phyloP scores from a whole-genome alignment of 2,113 vertebrate species.

The Laticauda colubrina region DNA sequence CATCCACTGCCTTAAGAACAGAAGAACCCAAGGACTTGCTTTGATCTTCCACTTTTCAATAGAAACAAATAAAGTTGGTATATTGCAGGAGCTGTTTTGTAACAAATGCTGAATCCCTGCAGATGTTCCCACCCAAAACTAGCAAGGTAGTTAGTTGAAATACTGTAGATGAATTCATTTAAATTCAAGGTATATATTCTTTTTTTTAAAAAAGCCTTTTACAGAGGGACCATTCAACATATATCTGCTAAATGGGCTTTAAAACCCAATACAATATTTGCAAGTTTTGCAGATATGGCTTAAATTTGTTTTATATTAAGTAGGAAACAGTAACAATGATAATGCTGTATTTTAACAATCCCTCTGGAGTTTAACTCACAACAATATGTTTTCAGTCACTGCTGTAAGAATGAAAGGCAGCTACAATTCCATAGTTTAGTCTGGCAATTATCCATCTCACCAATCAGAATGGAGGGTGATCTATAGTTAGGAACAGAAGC shows the following conservation, averaged over 20 bases:
- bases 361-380: background rate
- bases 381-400: background rate
- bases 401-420: background rate
- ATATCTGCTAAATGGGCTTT: background rate
- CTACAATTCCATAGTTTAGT: fast-evolving
- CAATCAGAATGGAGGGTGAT: background rate
- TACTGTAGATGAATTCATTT: background rate
- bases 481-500: background rate
- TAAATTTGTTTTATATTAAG: background rate
- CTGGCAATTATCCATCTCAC: conserved; percentile 6
- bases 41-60: background rate
- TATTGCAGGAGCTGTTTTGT: background rate
- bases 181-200: background rate
- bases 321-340: background rate
- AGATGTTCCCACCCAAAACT: background rate
- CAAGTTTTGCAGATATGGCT: background rate
- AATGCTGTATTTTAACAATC: background rate
- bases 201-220: background rate
- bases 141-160: background rate
- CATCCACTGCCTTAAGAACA: background rate
- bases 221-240: background rate
- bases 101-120: background rate
- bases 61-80: background rate
- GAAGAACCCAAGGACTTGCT: background rate
- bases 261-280: background rate